Base-by-base conservation (phyloP, 2,113 vertebrate genomes). In the Agapornis roseicollis region DNA sequence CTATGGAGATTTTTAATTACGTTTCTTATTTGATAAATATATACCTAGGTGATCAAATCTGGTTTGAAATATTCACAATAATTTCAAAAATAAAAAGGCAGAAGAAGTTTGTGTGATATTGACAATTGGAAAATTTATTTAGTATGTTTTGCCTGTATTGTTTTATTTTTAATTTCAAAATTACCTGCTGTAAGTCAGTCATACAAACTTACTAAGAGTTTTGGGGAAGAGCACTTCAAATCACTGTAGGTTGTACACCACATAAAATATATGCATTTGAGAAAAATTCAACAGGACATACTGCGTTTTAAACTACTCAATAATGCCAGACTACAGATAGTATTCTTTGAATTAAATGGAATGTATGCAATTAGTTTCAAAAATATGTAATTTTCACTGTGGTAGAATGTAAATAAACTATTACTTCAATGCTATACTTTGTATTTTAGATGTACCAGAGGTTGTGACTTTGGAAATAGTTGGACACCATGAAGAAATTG, bases 391-490 rank as follows among this genome's bases (percentile, higher is more conserved):
- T 81, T 74, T 92, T 41, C 68, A 27, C 31, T 90, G 72, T 71
- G 60, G 28, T 73, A 76, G 17, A 60, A 44, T 6, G 3, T 27
- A 73, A 72, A 41, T 7, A 72, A 80, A 7, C 22, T 53, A 7
- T 78, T 76, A 41, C 27, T 90, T 81, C 74, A 74, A 64, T 20
- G 10, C 19, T 71, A 7, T 50, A 29, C 24, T 82, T 85, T 83
- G 22, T 66, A 4, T 80, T 90, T 82, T 42, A 97, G 94, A 74
- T 81, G 73, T 5, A 69, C 58, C 88, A 74, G 96, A 97, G 76
- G 9, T 17, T 80, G 70, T 80, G 53, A 66, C 55, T 78, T 85
- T 93, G 85, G 93, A 80, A 31, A 93, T 98, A 85, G 85, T 90
- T 85, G 97, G 95, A 69, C 42, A 3, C 1, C 13, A 94, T 50